Conservation (phyloP, 2,797 vertebrate species). For the Crypturellus tataupa region DNA sequence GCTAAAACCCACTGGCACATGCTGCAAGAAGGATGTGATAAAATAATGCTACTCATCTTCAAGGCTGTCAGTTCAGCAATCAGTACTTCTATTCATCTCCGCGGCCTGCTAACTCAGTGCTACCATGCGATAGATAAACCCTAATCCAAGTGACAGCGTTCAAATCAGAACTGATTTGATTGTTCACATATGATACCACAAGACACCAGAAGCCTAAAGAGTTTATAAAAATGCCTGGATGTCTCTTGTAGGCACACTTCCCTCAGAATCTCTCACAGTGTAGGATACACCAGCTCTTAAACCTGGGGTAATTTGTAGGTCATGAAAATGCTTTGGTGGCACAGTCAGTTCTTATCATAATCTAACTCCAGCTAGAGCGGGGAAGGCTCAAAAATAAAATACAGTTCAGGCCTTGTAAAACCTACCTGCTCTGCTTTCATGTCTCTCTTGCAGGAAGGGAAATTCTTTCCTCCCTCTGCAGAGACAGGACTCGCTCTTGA, state of each 20-base stretch:
- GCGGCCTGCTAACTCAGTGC: constrained; percentile 77
- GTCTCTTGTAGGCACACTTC: constrained; percentile 73
- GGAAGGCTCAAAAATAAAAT: constrained; percentile 31
- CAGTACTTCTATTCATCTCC: constrained; percentile 78
- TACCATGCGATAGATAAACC: constrained; percentile 76
- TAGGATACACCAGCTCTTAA: constrained; percentile 68
- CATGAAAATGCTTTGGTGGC: constrained; percentile 68
- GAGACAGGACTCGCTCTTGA: constrained; percentile 6
- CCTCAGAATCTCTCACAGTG: constrained; percentile 58
- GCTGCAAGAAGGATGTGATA: constrained; percentile 75
- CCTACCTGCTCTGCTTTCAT: constrained; percentile 29
- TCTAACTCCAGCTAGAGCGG: constrained; percentile 48
- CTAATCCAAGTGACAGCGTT: constrained; percentile 79
- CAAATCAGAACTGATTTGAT: constrained; percentile 81
- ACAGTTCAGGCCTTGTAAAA: constrained; percentile 49
- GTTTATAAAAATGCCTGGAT: constrained; percentile 75
- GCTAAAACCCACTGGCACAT: constrained; percentile 75
- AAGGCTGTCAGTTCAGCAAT: constrained; percentile 79
- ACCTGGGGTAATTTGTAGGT: constrained; percentile 71
- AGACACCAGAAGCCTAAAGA: constrained; percentile 76
- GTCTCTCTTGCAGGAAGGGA: constrained; percentile 22
- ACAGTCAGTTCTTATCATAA: constrained; percentile 70
- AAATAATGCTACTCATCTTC: constrained; percentile 80
- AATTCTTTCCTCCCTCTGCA: constrained; percentile 36
- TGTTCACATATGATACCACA: constrained; percentile 80